phyloP scores from a whole-genome alignment of 2,797 vertebrate genomes.

The Crocidura indochinensis region DNA sequence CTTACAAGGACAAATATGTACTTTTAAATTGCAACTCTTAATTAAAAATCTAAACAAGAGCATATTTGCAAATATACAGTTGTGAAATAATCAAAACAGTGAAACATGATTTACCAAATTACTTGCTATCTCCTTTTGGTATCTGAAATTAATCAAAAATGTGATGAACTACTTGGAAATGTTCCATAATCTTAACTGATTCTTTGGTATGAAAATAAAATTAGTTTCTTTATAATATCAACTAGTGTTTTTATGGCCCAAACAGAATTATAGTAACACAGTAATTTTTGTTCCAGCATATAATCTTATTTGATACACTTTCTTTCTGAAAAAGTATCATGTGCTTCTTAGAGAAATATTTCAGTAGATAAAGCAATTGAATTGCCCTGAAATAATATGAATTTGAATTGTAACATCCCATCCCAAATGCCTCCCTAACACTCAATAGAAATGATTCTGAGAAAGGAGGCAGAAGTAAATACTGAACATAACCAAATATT shows the following conservation, averaged over 20 bases:
- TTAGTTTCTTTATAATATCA: neutral
- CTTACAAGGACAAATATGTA: neutral
- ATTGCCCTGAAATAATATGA: no score
- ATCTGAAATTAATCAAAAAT: conserved; percentile 66
- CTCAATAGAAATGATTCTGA: no score
- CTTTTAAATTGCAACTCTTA: conserved; percentile 36
- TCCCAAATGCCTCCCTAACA: no score
- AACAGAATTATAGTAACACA: conserved; percentile 7
- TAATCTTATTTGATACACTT: conserved; percentile 44
- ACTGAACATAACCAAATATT: no score
- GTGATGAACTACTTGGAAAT: conserved; percentile 57
- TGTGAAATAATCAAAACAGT: conserved; percentile 71
- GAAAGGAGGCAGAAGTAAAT: no score
- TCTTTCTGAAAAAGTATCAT: conserved; percentile 69
- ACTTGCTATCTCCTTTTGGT: conserved; percentile 54
- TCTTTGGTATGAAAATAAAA: conserved; percentile 65
- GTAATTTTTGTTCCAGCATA: conserved; percentile 50
- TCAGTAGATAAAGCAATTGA: conserved; percentile 31
- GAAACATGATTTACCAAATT: conserved; percentile 31
- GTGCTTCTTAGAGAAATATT: conserved; percentile 53
- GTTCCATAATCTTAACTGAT: conserved; percentile 27
- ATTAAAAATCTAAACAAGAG: conserved; percentile 56
- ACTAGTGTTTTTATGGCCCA: no score
- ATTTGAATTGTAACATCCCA: no score
- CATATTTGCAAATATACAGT: conserved; percentile 73